Conservation (phyloP, 2,113 vertebrate genomes). For the Nibea coibor region DNA sequence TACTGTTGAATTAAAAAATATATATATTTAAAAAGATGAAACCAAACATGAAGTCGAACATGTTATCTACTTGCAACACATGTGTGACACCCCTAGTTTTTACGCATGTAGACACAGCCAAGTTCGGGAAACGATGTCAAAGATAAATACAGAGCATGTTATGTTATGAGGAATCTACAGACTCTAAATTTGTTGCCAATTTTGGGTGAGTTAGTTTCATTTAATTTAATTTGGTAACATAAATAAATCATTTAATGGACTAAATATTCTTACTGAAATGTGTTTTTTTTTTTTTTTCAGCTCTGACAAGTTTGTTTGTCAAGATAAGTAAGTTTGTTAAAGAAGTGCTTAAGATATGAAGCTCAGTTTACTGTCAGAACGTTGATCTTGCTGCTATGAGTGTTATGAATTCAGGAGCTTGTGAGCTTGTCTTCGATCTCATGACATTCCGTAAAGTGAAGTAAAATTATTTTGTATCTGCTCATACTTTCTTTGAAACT, state of each 20-base stretch:
- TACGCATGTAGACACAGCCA: conserved; percentile 13
- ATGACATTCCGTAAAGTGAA: background rate
- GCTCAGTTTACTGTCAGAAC: background rate
- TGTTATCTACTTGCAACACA: conserved; percentile 74
- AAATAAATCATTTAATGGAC: background rate
- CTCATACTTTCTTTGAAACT: background rate
- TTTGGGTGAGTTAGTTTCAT: conserved; percentile 74
- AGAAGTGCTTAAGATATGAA: background rate
- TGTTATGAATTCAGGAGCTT: background rate
- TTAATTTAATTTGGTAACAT: background rate
- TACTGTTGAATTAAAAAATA: no score
- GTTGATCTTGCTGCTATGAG: background rate
- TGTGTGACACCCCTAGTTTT: conserved; percentile 37
- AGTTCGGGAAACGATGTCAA: conserved; percentile 25
- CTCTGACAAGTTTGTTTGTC: conserved; percentile 53
- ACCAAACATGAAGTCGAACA: background rate
- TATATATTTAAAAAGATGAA: background rate
- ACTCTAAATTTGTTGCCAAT: conserved; percentile 50
- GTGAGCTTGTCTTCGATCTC: background rate
- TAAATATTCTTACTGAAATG: background rate
- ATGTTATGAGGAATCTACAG: conserved; percentile 59
- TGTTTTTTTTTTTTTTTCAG: conserved; percentile 66
- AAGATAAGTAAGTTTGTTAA: conserved; percentile 66
- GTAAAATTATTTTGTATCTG: background rate
- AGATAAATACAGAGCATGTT: conserved; percentile 28